Conservation (phyloP, 1,140 invertebrate genomes). For the Hetaerina americana region DNA sequence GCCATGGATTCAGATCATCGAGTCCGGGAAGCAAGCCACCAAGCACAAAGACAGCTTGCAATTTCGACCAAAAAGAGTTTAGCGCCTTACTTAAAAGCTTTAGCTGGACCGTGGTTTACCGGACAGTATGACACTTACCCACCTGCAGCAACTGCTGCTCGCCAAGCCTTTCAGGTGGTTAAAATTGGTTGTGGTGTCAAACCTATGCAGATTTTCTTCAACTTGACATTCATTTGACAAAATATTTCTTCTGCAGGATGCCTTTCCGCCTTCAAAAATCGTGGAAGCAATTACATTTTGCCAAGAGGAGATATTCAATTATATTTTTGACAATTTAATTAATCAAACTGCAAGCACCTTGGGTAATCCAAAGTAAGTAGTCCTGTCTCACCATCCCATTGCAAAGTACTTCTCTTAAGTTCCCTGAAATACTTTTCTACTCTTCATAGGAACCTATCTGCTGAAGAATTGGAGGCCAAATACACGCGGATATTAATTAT, state of each 20-base stretch:
- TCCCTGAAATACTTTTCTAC: constrained; percentile 19
- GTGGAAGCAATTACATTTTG: constrained; percentile 60
- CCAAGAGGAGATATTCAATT: constrained; percentile 59
- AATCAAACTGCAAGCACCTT: constrained; percentile 48
- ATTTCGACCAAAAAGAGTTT: constrained; percentile 53
- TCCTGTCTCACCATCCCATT: constrained; percentile 2
- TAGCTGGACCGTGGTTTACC: constrained; percentile 58
- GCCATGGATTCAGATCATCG: constrained; percentile 61
- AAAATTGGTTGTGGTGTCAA: too few relatives aligned
- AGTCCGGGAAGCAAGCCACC: constrained; percentile 59
- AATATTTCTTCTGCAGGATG: constrained; percentile 31
- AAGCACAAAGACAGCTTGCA: constrained; percentile 53
- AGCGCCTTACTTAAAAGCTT: constrained; percentile 59
- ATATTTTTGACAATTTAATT: constrained; percentile 53
- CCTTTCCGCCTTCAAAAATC: constrained; percentile 57
- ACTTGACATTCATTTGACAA: constrained; percentile 16
- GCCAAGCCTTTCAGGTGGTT: constrained; percentile 47
- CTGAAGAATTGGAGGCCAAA: constrained; percentile 59
- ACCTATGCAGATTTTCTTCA: constrained; percentile 8
- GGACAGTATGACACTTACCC: constrained; percentile 70
- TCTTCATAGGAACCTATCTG: constrained; percentile 32
- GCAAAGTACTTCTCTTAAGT: constrained; percentile 10
- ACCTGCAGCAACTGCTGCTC: constrained; percentile 59
- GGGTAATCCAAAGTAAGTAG: constrained; percentile 41
- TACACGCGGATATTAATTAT: constrained; percentile 52